phyloP scores from a whole-genome alignment of 1,140 invertebrate genomes.

The Lamellibrachia luymesi region DNA sequence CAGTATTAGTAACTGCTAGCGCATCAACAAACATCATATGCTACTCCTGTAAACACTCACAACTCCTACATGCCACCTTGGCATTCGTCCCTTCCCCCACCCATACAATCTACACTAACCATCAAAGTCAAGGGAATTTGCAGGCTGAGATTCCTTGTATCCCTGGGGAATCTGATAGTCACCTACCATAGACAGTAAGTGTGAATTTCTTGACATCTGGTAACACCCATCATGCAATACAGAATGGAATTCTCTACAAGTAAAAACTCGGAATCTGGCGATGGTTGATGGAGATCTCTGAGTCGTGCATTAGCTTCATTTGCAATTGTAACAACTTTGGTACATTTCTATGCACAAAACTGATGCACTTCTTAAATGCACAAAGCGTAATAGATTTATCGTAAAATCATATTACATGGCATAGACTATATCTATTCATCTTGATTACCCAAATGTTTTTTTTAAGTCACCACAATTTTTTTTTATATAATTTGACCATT shows the following conservation, averaged over 20 bases:
- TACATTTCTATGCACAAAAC: background rate
- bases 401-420: no score
- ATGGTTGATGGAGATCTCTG: background rate
- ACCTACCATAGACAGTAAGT: background rate
- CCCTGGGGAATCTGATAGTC: background rate
- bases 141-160: background rate
- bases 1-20: background rate
- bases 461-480: no score
- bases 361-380: background rate
- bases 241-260: background rate
- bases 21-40: background rate
- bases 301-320: background rate
- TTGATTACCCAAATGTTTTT: no score
- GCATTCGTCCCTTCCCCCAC: background rate
- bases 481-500: no score
- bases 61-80: background rate
- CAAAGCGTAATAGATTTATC: no score
- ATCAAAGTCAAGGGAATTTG: background rate
- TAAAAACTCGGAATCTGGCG: background rate
- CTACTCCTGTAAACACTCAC: background rate
- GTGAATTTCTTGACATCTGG: background rate
- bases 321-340: background rate
- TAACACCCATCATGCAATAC: background rate
- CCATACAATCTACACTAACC: background rate
- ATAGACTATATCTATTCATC: no score